These are phyloP conservation scores for Cottoperca gobio DNA, from an alignment of 2,797 vertebrate species.

Conservation along the genomic window DNA sequence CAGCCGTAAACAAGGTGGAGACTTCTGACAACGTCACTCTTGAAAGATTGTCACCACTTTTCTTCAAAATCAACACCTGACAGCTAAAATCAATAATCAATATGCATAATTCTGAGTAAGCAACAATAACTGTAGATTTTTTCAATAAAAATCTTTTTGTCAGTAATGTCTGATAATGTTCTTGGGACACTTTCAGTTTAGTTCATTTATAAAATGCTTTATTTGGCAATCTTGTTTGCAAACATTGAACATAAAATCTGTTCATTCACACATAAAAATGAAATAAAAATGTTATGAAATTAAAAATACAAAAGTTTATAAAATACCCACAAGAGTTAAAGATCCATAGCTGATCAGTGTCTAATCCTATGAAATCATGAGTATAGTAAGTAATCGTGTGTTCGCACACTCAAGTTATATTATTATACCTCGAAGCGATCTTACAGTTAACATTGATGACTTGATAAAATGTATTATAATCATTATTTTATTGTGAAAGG, in stretches of 20 bases:
- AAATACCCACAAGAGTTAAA: too few relatives aligned
- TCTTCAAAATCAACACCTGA: slow-evolving; percentile 56
- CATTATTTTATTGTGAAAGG: too few relatives aligned
- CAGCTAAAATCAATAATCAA: slow-evolving; percentile 69
- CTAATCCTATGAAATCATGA: too few relatives aligned
- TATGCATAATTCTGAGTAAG: slow-evolving; percentile 36
- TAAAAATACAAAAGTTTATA: not conserved
- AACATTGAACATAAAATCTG: not conserved
- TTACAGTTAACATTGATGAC: too few relatives aligned
- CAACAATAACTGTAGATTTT: not conserved
- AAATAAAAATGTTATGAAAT: not conserved
- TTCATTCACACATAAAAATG: slow-evolving; percentile 1
- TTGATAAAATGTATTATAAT: too few relatives aligned
- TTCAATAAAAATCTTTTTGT: slow-evolving; percentile 9
- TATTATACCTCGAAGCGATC: too few relatives aligned
- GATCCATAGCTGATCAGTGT: too few relatives aligned
- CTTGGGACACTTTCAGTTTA: not conserved
- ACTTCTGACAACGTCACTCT: slow-evolving; percentile 33
- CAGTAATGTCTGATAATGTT: slow-evolving; percentile 13
- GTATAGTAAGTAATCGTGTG: too few relatives aligned
- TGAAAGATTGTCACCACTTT: slow-evolving; percentile 23
- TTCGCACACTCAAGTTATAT: too few relatives aligned
- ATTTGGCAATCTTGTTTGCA: not conserved
- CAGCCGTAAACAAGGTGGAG: slow-evolving; percentile 31
- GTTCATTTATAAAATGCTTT: slow-evolving; percentile 13